Evolutionary conservation across 2,113 vertebrate genomes (phyloP).

Genomic region (Indicator indicator): DNA sequence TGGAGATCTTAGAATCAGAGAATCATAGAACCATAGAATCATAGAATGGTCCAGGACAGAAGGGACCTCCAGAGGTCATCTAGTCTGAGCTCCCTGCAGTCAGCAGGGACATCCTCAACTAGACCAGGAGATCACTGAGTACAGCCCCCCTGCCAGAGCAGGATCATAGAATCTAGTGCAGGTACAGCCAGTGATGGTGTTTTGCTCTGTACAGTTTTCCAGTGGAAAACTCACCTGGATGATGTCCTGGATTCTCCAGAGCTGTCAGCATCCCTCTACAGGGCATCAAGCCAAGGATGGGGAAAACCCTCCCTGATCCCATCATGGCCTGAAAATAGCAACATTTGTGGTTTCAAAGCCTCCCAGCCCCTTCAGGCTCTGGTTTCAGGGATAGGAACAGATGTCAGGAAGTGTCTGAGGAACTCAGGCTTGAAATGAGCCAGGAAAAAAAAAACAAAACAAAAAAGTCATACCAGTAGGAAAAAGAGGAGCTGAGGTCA

Average conservation of each 20-base stretch:
- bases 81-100: no score
- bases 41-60: no score
- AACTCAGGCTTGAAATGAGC: slow-evolving; percentile 40
- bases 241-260: rapidly evolving
- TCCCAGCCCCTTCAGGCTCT: background rate
- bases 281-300: background rate
- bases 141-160: no score
- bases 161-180: no score
- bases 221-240: rapidly evolving
- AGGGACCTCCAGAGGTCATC: no score
- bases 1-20: no score
- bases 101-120: no score
- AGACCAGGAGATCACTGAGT: no score
- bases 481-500: background rate
- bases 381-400: background rate
- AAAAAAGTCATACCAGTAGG: background rate
- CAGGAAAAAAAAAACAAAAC: background rate
- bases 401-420: background rate
- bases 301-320: background rate
- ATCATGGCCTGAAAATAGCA: background rate
- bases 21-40: no score
- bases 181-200: background rate
- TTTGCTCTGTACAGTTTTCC: rapidly evolving
- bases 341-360: background rate
- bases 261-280: rapidly evolving